These are phyloP conservation scores for Pasiphila rectangulata DNA, from an alignment of 2,888 invertebrate species.

Conservation along the genomic window DNA sequence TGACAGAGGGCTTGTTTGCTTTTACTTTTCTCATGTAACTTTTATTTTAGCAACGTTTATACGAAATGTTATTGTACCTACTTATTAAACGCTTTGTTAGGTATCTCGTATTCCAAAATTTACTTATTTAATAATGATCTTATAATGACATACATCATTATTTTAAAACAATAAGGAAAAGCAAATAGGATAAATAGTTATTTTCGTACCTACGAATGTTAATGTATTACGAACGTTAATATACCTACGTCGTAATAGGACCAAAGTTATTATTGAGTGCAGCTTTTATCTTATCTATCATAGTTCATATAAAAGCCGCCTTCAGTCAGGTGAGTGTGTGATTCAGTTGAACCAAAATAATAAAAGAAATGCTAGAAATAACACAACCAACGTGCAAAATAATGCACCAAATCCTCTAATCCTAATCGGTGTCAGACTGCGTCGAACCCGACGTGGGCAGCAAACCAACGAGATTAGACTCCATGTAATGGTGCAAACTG, in stretches of 20 bases:
- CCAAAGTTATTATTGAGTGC: conserved; percentile 58
- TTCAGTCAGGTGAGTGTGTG: conserved; percentile 44
- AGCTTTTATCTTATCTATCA: conserved; percentile 72
- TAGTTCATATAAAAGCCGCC: conserved; percentile 62
- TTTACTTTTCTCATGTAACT: conserved; percentile 26
- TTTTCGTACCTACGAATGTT: neutral
- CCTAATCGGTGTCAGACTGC: conserved; percentile 30
- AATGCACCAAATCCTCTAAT: conserved; percentile 36
- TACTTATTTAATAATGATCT: no score
- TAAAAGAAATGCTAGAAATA: neutral
- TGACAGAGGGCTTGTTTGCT: conserved; percentile 31
- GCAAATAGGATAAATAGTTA: no score
- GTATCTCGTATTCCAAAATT: no score
- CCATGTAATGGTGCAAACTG: conserved; percentile 40
- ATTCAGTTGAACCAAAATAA: neutral
- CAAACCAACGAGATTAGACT: conserved; percentile 43
- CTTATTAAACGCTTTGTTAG: no score
- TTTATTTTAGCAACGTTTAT: conserved; percentile 11
- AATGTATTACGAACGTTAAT: conserved; percentile 8
- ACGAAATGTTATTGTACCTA: no score
- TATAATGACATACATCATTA: no score
- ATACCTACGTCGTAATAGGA: conserved; percentile 24
- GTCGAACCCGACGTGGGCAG: conserved; percentile 26
- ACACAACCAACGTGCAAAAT: conserved; percentile 7
- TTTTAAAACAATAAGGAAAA: no score